Conservation (phyloP, 1,140 invertebrate genomes). For the Apis florea region DNA sequence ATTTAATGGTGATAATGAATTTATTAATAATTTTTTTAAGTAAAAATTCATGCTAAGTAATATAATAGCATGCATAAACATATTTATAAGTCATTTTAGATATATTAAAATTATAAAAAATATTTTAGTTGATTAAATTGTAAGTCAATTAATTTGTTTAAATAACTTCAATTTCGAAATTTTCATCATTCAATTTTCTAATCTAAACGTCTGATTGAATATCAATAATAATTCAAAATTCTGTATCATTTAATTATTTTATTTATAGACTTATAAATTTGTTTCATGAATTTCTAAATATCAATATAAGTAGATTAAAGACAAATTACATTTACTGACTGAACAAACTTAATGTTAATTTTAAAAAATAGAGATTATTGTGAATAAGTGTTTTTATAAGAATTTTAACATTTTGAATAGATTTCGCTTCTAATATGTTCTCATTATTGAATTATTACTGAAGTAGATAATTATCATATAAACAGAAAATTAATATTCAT, state of each 20-base stretch:
- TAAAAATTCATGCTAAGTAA: not conserved
- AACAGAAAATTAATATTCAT: not conserved
- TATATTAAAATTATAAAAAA: not conserved
- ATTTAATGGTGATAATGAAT: too few relatives aligned
- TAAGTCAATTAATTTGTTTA: not conserved
- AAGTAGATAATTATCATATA: not conserved
- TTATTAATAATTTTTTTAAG: not conserved
- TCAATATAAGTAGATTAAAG: not conserved
- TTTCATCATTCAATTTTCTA: not conserved
- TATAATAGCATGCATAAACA: not conserved
- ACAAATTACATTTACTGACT: not conserved
- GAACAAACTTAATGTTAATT: constrained; percentile 17
- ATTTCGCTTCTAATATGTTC: not conserved
- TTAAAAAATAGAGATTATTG: not conserved
- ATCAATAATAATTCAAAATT: not conserved
- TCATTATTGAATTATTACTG: not conserved
- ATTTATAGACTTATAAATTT: not conserved
- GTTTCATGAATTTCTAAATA: not conserved
- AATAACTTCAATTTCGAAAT: not conserved
- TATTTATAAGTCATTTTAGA: not conserved
- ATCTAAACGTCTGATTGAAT: not conserved
- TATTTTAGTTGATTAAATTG: not conserved
- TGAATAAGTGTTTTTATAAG: constrained; percentile 23
- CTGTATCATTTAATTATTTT: not conserved
- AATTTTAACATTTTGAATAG: constrained; percentile 31